phyloP scores from a whole-genome alignment of 2,113 vertebrate species.

The Okapia johnstoni region DNA sequence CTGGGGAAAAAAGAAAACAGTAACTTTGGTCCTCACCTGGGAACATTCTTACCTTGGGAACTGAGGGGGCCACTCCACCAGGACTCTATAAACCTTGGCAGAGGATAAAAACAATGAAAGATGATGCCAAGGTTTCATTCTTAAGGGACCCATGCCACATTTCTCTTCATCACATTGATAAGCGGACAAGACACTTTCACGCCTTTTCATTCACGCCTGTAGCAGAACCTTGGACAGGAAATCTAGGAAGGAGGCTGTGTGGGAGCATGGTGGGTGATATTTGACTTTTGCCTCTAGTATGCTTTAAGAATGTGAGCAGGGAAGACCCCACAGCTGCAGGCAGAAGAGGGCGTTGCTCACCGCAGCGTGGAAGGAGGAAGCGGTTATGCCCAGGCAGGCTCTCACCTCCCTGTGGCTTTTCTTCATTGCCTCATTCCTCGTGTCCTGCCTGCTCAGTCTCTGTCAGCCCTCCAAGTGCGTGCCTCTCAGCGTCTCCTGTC shows the following conservation, averaged over 20 bases:
- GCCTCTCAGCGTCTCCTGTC: background rate
- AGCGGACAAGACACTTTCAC: background rate
- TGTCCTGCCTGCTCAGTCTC: background rate
- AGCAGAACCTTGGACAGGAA: background rate
- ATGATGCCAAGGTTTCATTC: background rate
- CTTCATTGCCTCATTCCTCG: accelerated
- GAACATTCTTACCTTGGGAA: slow-evolving; percentile 6
- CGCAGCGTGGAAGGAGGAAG: background rate
- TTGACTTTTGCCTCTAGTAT: background rate
- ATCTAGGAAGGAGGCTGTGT: background rate
- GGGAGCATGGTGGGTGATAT: background rate
- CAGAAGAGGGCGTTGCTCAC: background rate
- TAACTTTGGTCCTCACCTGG: background rate
- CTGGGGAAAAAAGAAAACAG: background rate
- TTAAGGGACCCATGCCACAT: slow-evolving; percentile 33
- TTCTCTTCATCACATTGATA: slow-evolving; percentile 47
- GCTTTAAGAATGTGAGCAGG: background rate
- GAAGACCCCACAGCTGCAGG: too few relatives aligned
- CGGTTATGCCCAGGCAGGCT: too few relatives aligned
- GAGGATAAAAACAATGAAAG: slow-evolving; percentile 21
- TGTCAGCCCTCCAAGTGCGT: background rate
- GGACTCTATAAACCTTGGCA: slow-evolving; percentile 33
- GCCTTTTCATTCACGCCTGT: slow-evolving; percentile 10
- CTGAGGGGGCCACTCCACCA: background rate
- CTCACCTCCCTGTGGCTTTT: background rate